Evolutionary conservation across 2,113 vertebrate species (phyloP), one percentile per base, ranked within the genome.

Genomic region (Leuciscus idus): DNA sequence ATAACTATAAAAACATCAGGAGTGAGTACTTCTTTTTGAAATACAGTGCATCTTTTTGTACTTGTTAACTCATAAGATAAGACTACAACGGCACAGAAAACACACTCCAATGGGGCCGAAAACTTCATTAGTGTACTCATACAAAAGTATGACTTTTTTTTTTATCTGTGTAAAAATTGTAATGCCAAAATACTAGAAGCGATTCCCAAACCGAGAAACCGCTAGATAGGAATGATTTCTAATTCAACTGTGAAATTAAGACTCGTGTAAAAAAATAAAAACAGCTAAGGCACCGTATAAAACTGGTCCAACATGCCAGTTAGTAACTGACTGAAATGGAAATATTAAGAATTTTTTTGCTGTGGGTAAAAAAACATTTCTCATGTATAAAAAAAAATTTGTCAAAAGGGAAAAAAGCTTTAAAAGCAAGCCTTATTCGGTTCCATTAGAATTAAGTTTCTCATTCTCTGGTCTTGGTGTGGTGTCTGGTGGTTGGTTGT

Each of bases 391-490:
- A 70, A 81, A 33, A 15, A 13, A 6, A 10, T 61, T 61, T 33
- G 23, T 84, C 52, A 23, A 46, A 23, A 19, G n/a, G n/a, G 36
- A 11, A 36, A 52, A 52, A 81, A 46, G 78, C 59, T 68, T 81
- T 81, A 3, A 6, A 13, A 28, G 21, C 23, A 62, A 13, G 15
- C 17, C 9, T 46, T 1, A 64, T 0, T 86, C 85, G 12, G 33
- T 52, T 66, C 85, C 73, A 26, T 85, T 85, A 15, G 30, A 23
- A 39, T 94, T 97, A 50, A 98, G 88, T 9, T 94, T 96, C 43
- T 94, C 91, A 0, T 1, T n/a, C 90, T 96, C 97, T 1, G 85
- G 3, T 0, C 12, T 9, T 0, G 0, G 46, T 15, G 0, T 9
- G 0, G 36, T 2, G 13, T 85, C 87, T 23, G 6, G 0, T 30